Conservation (phyloP, 2,888 invertebrate genomes). For the Sarcophaga subvicina region DNA sequence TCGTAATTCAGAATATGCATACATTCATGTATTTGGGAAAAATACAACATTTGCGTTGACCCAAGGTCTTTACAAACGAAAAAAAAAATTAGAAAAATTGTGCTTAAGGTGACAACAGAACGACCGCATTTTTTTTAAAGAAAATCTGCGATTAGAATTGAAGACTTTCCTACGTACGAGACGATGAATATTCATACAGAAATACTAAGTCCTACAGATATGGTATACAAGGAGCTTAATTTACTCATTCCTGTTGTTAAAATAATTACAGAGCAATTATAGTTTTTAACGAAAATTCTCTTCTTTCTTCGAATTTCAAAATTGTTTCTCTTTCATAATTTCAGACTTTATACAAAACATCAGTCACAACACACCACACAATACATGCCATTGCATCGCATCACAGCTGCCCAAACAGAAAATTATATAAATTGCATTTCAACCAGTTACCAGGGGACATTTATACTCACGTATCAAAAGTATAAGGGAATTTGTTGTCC, state of each 20-base stretch:
- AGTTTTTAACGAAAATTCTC: constrained; percentile 61
- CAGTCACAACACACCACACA: background rate
- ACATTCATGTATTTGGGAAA: constrained; percentile 19
- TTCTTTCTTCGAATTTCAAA: constrained; percentile 24
- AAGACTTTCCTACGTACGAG: no score
- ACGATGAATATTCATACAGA: no score
- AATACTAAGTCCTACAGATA: no score
- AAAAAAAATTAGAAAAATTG: no score
- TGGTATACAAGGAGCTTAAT: no score
- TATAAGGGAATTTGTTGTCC: background rate
- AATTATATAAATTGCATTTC: constrained; percentile 18
- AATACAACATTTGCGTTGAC: no score
- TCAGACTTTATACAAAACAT: constrained; percentile 9
- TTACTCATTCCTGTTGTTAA: constrained; percentile 48
- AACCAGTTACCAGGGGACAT: constrained; percentile 24
- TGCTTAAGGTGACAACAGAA: no score
- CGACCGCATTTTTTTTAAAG: no score
- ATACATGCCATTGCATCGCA: background rate
- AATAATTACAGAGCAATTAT: constrained; percentile 63
- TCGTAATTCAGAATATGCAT: constrained; percentile 24
- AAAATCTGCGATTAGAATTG: no score
- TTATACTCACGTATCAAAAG: background rate
- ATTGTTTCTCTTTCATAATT: background rate
- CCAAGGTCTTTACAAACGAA: no score
- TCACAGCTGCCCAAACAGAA: background rate